Evolutionary conservation across 2,113 vertebrate genomes (phyloP), one percentile per base, ranked within the genome.

Genomic region (Barnardius zonarius): DNA sequence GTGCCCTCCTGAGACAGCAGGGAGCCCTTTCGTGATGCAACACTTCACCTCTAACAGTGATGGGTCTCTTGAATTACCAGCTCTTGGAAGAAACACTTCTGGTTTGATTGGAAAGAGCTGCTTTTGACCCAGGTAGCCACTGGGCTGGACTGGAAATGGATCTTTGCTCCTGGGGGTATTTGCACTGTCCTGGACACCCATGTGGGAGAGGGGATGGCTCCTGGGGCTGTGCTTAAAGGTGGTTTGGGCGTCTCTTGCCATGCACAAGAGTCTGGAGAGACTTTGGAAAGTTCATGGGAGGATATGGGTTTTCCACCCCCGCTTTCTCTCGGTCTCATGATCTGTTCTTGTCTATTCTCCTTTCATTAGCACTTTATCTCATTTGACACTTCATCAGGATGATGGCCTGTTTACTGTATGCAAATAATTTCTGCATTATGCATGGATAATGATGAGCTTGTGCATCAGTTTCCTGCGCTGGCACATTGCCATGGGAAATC

Each of bases 321-420:
- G 10, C 44, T 82, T 63, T 83, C 44, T 77, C 81, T 80, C 7
- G 4, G 51, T 92, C 79, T 95, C 86, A 70, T 91, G 74, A 88
- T 92, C 67, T 90, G 41, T 48, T 93, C 90, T 86, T 91, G 37
- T 83, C 76, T 90, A 11, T 90, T 96, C 68, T 92, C 48, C 87
- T 90, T 90, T 95, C 96, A 84, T 97, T 96, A 94, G 91, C 76
- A 31, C 59, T 86, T 90, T 73, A n/a, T 93, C 44, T 88, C 44
- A 77, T 92, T 90, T 97, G 95, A 91, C 92, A 78, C 92, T 90
- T 95, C 95, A 93, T 86, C 85, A 93, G 39, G 70, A 83, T 86
- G 90, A 93, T 88, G 93, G 86, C 59, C 94, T 97, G 96, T 94
- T 97, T 96, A 93, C 92, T 93, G 76, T 91, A 97, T 96, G 97